Evolutionary conservation across 2,888 invertebrate genomes (phyloP), one percentile per base, ranked within the genome.

Genomic region (Zaprionus bogoriensis): DNA sequence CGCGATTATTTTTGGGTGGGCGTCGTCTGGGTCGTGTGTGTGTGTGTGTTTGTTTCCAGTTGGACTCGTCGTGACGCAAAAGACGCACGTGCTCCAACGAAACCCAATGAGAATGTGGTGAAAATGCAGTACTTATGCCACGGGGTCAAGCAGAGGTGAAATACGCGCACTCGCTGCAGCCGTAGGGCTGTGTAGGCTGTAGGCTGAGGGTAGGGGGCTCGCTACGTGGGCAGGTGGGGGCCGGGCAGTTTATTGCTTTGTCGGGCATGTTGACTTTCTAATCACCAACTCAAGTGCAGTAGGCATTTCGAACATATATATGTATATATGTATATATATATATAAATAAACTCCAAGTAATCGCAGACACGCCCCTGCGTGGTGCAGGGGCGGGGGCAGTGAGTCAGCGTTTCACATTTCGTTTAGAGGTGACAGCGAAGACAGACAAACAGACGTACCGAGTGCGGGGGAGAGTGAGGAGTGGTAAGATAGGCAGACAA

Each of bases 1-100:
- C 20, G 28, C 67, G 10, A 30, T 22, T 44, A 28, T 46, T 62
- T 32, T 14, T 36, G 32, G n/a, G 63, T 74, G 58, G 74, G 63
- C 63, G 69, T 62, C 53, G 41, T 46, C 67, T 12, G 5, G 22
- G 14, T n/a, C n/a, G n/a, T n/a, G 25, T 5, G 25, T 5, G 6
- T 25, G 4, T 6, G 25, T 25, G 17, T 6, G n/a, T n/a, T n/a
- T n/a, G n/a, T n/a, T 36, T 36, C 17, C 32, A 36, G 32, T 36
- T 36, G 32, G 32, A 36, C 14, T 17, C 2, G 32, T 10, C 44
- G 9, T 38, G 38, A 38, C 19, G 30, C n/a, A 10, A 2, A 14
- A 14, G 32, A 32, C 14, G 32, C 32, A 14, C 14, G 14, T 32
- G 32, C 14, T 30, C 30, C 32, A 7, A 36, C 32, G 32, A 17